These are phyloP conservation scores for Agrypnus murinus DNA, from an alignment of 2,888 invertebrate species.

Conservation along the genomic window DNA sequence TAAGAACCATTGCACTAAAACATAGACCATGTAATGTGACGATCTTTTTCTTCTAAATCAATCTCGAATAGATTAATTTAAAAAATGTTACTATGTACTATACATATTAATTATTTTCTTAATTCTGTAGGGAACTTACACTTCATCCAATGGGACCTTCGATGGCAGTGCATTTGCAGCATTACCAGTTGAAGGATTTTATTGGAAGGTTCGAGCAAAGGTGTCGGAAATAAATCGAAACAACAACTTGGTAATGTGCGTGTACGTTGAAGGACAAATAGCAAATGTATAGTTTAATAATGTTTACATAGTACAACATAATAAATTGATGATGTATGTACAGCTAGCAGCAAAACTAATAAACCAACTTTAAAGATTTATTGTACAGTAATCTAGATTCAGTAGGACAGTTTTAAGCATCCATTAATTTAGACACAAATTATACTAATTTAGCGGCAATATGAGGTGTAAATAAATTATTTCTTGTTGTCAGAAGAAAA, in stretches of 20 bases:
- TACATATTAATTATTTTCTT: no score
- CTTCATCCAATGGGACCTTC: constrained; percentile 59
- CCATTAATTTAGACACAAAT: constrained; percentile 2
- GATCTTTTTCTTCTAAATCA: no score
- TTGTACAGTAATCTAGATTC: neutral
- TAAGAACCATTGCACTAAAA: no score
- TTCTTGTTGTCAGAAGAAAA: no score
- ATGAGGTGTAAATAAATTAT: no score
- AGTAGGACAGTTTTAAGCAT: neutral
- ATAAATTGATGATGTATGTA: neutral
- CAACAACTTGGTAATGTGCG: constrained; percentile 54
- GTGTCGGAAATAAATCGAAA: constrained; percentile 48
- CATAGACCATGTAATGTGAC: no score
- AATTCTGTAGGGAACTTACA: constrained; percentile 58
- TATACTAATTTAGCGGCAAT: neutral
- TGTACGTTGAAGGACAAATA: constrained; percentile 59
- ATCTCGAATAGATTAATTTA: no score
- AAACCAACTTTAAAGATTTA: neutral
- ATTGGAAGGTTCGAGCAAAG: constrained; percentile 59
- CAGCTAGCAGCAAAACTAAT: constrained; percentile 10
- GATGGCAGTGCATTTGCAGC: constrained; percentile 58
- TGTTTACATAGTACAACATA: neutral
- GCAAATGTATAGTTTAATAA: constrained; percentile 39
- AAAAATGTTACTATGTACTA: no score
- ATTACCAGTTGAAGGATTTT: constrained; percentile 61